Base-by-base conservation (phyloP, 1,140 invertebrate genomes). In the Eubasilissa regina region DNA sequence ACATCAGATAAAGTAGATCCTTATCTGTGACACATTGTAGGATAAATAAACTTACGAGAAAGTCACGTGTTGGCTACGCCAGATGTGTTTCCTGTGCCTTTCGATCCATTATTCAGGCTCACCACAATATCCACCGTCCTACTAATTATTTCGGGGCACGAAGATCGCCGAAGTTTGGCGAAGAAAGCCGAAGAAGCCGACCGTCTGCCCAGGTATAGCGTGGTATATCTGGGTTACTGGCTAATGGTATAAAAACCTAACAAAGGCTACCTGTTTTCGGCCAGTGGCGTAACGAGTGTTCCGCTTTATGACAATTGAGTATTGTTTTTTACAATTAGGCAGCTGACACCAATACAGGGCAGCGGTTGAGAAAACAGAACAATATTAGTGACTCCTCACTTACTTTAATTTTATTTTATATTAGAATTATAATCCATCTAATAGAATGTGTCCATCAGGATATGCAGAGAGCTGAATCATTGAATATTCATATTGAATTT, bases 161-260 rank as follows among this genome's bases (percentile, higher is more conserved):
- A 53, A 70, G 66, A 48, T 12, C n/a, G 66, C 66, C 66, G 66
- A 21, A 70, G 66, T 48, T 53, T 70, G 15, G 66, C 66, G 66
- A 48, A 70, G 66, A 70, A 7, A 25, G 4, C 66, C 66, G 66
- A 70, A 70, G 47, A 6, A 21, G 19, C 48, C 11, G 48, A 51
- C 58, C n/a, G 47, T 48, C 47, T 1, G 66, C 17, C 19, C 66
- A 70, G 66, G 66, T 70, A 70, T 47, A 70, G 15, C 1, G 15
- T 10, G 25, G 44, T 25, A 25, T 48, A 70, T 21, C 66, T 70
- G 47, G 44, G 66, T 70, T 70, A 25, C 66, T 19, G 21, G 11
- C 51, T 21, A 70, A 21, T 48, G 66, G 19, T 21, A 70, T 48
- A 70, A 70, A 70, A 70, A 70, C 43, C 15, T 8, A 66, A 66